phyloP scores from a whole-genome alignment of 2,113 vertebrate species.

The Globicephala melas region DNA sequence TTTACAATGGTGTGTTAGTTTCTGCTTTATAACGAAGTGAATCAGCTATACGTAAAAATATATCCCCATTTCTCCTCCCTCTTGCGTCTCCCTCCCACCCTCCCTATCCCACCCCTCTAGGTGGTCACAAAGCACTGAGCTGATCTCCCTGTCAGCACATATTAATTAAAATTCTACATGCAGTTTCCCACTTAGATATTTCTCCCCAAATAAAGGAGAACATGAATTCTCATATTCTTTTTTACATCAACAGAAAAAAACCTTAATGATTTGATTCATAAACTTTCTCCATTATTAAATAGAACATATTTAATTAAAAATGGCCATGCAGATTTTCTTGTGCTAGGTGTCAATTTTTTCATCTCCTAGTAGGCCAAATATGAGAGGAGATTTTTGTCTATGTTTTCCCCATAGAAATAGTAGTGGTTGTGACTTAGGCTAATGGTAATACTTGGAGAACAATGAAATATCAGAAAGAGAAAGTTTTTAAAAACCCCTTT shows the following conservation, averaged over 20 bases:
- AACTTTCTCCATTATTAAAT: background rate
- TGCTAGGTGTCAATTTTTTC: background rate
- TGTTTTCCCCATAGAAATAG: background rate
- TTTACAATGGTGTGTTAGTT: too few species aligned
- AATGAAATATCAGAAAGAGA: background rate
- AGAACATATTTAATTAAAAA: background rate
- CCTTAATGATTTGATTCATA: background rate
- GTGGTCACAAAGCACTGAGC: too few species aligned
- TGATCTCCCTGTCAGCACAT: too few species aligned
- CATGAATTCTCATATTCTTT: background rate
- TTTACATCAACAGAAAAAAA: background rate
- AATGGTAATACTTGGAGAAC: background rate
- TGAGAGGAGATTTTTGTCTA: rapidly evolving
- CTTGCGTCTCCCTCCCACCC: too few species aligned
- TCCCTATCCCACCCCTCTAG: too few species aligned
- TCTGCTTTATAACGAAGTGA: too few species aligned
- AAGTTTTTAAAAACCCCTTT: background rate
- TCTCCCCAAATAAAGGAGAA: background rate
- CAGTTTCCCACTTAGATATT: background rate
- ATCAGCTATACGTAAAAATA: too few species aligned
- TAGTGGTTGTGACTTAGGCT: background rate
- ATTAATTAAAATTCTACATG: background rate
- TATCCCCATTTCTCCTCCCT: too few species aligned
- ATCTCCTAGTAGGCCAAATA: background rate
- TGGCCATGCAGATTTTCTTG: background rate